Base-by-base conservation (phyloP, 2,888 invertebrate species). In the Parnassius smintheus region DNA sequence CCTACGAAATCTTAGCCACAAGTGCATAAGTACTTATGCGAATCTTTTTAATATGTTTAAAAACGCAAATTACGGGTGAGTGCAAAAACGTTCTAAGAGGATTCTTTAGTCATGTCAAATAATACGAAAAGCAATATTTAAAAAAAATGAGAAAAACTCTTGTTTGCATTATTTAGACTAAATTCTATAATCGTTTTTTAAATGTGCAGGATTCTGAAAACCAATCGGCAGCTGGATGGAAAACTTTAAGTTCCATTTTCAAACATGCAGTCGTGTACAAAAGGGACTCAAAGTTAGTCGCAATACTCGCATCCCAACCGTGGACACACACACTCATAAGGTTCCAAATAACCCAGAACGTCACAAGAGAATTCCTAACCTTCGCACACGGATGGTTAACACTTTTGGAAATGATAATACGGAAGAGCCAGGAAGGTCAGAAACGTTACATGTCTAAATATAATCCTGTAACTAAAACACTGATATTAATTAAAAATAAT, bases 281-380 rank as follows among this genome's bases (percentile, higher is more conserved):
- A 69, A 84, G 83, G 61, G 90, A 91, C 59, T 71, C 82, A 1
- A 83, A 80, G 58, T 62, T 91, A 3, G 81, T 86, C 0, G 81
- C 83, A 1, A 80, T 74, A 2, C 73, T 91, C 0, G 88, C 88
- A 1, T 84, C 85, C 0, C 91, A 91, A 68, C 86, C 89, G 0
- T 91, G 91, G 91, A 90, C 88, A 0, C 83, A 86, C 69, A 81
- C 79, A 0, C 71, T 91, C 2, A 78, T 91, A 72, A 80, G 85
- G 61, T 91, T 88, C 67, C 89, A 90, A 79, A 67, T 89, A n/a
- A 79, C 86, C 9, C 86, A 88, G 56, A 79, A 76, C 7, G 67
- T 81, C 0, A 82, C 85, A 0, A 68, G 75, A 9, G 90, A 91
- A 66, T 91, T 90, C 67, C 65, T 91, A 1, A 76, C 76, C 2